Conservation (phyloP, 2,888 invertebrate species). For the Gryllus longicercus region DNA sequence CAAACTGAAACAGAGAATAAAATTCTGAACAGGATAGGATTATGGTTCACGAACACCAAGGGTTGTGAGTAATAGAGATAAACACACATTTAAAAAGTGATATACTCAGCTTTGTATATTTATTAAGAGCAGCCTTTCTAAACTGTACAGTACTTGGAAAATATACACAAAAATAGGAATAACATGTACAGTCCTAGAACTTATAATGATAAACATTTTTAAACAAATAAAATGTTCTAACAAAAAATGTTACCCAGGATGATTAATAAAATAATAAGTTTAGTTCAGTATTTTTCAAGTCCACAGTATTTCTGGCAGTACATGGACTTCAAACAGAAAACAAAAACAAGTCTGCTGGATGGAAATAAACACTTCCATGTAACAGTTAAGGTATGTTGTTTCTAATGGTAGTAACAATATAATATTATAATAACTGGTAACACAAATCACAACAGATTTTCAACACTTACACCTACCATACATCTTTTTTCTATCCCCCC, state of each 20-base stretch:
- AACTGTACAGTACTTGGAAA: slow-evolving; percentile 20
- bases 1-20: too few species aligned
- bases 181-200: slow-evolving; percentile 18
- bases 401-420: neutral
- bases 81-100: neutral
- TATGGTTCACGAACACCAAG: too few species aligned
- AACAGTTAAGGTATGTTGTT: neutral
- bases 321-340: neutral
- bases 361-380: too few species aligned
- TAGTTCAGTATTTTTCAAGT: neutral
- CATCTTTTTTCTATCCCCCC: slow-evolving; percentile 1
- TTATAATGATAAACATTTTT: neutral
- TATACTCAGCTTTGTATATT: slow-evolving; percentile 19
- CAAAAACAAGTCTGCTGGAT: neutral
- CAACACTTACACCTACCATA: neutral
- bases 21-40: too few species aligned
- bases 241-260: neutral
- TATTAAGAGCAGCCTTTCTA: slow-evolving; percentile 5
- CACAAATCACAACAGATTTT: slow-evolving; percentile 17
- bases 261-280: neutral
- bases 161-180: slow-evolving; percentile 23
- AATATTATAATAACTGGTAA: slow-evolving; percentile 10
- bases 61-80: neutral
- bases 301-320: slow-evolving; percentile 17
- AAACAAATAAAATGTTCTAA: neutral